phyloP scores from a whole-genome alignment of 2,113 vertebrate species.

The Gavialis gangeticus region DNA sequence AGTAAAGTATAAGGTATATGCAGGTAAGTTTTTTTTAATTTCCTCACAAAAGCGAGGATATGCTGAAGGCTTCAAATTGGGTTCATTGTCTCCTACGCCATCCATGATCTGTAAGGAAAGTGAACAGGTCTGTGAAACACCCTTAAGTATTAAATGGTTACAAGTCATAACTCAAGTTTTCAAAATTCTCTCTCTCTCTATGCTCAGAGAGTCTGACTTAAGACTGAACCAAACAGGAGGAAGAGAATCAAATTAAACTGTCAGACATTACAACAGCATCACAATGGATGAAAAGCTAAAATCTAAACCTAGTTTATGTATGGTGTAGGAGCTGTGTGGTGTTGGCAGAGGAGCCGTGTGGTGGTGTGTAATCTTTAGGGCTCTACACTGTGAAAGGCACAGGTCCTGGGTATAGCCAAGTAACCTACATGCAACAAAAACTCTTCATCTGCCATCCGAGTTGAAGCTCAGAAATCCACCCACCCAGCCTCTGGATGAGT shows the following conservation, averaged over 20 bases:
- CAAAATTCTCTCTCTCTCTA: neutral
- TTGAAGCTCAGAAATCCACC: neutral
- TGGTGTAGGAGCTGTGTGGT: neutral
- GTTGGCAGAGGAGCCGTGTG: no score
- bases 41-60: conserved; percentile 94
- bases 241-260: neutral
- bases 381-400: neutral
- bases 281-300: neutral
- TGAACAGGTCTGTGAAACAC: conserved; percentile 2
- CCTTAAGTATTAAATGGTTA: neutral
- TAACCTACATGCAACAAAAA: neutral
- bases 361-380: neutral
- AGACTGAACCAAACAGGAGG: neutral
- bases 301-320: rapidly evolving
- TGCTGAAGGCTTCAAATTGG: conserved; percentile 83
- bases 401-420: neutral
- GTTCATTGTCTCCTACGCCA: conserved; percentile 90
- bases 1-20: conserved; percentile 85
- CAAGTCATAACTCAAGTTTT: neutral
- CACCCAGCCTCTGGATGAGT: neutral
- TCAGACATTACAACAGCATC: neutral
- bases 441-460: neutral
- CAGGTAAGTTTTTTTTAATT: conserved; percentile 83
- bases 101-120: conserved; percentile 90
- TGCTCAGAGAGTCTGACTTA: neutral